Evolutionary conservation across 23 tunicate genomes (phyloP).

Genomic region (Aplidium turbinatum): DNA sequence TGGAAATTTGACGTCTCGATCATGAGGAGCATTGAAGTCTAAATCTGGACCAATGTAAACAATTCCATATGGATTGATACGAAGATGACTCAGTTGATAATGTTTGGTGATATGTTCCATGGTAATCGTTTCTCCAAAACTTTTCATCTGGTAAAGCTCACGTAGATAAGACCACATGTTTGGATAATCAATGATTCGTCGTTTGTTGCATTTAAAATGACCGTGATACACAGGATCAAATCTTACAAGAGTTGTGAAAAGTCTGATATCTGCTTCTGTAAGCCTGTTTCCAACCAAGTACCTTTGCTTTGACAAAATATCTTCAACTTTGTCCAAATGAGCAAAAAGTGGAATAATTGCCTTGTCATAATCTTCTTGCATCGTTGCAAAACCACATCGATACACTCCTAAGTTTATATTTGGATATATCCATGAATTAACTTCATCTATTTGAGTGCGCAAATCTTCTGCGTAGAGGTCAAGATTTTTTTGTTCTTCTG

Average conservation of each 20-base stretch:
- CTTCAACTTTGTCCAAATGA: constrained; percentile 82
- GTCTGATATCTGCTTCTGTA: constrained; percentile 84
- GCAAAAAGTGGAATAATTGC: constrained; percentile 66
- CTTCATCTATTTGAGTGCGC: constrained; percentile 53
- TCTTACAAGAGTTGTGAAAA: constrained; percentile 77
- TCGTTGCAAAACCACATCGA: constrained; percentile 72
- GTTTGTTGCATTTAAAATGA: constrained; percentile 94
- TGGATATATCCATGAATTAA: constrained; percentile 85
- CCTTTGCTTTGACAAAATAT: constrained; percentile 60
- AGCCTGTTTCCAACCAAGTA: constrained; percentile 68
- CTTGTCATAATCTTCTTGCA: constrained; percentile 76
- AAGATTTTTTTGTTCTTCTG: constrained; percentile 49
- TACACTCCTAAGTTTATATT: constrained; percentile 88
- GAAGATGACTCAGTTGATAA: constrained; percentile 83
- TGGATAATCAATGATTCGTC: constrained; percentile 75
- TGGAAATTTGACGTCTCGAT: constrained; percentile 61
- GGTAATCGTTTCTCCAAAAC: constrained; percentile 68
- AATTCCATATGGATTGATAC: constrained; percentile 73
- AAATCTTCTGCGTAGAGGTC: constrained; percentile 69
- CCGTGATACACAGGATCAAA: constrained; percentile 91
- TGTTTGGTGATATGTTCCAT: constrained; percentile 84
- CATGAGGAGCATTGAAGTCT: constrained; percentile 72
- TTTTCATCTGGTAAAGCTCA: constrained; percentile 76
- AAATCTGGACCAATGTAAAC: constrained; percentile 86
- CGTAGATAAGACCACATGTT: constrained; percentile 79